A percentile compares a stretch with the other conserved stretches of the same genome.
Evolutionary conservation across 2,888 invertebrate genomes (phyloP).

Genomic region (Ophioninae sp.): DNA sequence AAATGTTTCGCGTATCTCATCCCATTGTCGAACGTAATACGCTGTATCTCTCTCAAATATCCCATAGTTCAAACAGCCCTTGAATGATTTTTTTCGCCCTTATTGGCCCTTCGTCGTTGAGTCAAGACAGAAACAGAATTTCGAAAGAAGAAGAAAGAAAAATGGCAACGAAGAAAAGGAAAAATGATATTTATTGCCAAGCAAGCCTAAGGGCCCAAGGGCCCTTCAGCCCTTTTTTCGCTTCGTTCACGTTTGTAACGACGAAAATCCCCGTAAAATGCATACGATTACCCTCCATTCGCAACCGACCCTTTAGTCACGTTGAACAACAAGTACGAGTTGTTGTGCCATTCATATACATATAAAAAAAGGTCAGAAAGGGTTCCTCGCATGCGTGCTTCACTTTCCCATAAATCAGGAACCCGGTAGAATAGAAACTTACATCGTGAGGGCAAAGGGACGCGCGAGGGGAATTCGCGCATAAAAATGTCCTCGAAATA

Average conservation of each 20-base stretch:
- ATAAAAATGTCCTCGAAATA: slow-evolving; percentile 44
- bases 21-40: slow-evolving; percentile 55
- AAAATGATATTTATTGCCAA: slow-evolving; percentile 78
- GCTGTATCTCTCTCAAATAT: slow-evolving; percentile 52
- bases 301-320: slow-evolving; percentile 67
- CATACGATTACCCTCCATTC: slow-evolving; percentile 77
- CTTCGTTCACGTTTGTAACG: slow-evolving; percentile 11
- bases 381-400: slow-evolving; percentile 67
- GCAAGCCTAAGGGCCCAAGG: slow-evolving; percentile 8
- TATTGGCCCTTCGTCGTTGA: slow-evolving; percentile 5
- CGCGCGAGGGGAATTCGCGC: slow-evolving; percentile 22
- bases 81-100: slow-evolving; percentile 16
- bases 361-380: slow-evolving; percentile 63
- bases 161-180: slow-evolving; percentile 58
- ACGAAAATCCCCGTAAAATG: slow-evolving; percentile 74
- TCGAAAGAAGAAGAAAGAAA: slow-evolving; percentile 57
- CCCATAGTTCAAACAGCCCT: slow-evolving; percentile 52
- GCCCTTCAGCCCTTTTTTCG: too few species aligned
- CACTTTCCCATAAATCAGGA: slow-evolving; percentile 73
- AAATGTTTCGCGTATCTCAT: slow-evolving; percentile 40
- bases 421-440: slow-evolving; percentile 40
- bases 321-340: slow-evolving; percentile 63
- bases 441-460: slow-evolving; percentile 17
- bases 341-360: slow-evolving; percentile 66
- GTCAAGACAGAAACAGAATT: slow-evolving; percentile 52